Evolutionary conservation across 1,140 invertebrate genomes (phyloP), one percentile per base, ranked within the genome.

Genomic region (Bombus superbus): DNA sequence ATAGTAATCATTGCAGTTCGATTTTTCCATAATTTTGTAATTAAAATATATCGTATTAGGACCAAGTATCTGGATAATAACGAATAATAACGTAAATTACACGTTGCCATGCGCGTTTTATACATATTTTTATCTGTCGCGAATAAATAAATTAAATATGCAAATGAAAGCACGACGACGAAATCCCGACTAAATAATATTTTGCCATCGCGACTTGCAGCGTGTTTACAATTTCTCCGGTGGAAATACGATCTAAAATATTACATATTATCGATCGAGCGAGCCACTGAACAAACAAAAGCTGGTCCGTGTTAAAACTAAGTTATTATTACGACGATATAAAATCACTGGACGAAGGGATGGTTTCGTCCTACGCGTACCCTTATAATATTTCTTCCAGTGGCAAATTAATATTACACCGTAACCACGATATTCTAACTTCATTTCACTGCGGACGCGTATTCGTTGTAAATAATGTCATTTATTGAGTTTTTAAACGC

Each of bases 401-500:
- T 28, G 22, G 3, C 35, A 28, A 35, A 15, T 13, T 13, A 59
- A 66, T 66, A 66, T 66, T 66, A 35, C 32, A 35, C 64, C 15
- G 64, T 18, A 18, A 5, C 15, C 64, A 13, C 10, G 35, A n/a
- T 76, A 59, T 40, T 40, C 35, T 76, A 59, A 66, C 66, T 79
- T 66, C 62, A 79, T 78, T 78, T 44, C 18, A 22, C 10, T 6
- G 11, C 74, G 47, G 4, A 13, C 32, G 8, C 6, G 2, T 53
- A 22, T 69, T 22, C n/a, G 22, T 25, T 25, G 57, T 78, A 57
- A 78, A 78, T 71, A 71, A 71, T 11, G 40, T 84, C 53, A 62
- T 84, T 71, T 71, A 84, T 84, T 84, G 79, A 22, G n/a, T 71
- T 59, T 44, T 79, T 79, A n/a, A 38, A 47, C 38, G 18, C 22